A percentile compares a stretch with the other conserved stretches of the same genome.
Conservation (phyloP, 2,797 vertebrate species). For the Megaceryle alcyon region DNA sequence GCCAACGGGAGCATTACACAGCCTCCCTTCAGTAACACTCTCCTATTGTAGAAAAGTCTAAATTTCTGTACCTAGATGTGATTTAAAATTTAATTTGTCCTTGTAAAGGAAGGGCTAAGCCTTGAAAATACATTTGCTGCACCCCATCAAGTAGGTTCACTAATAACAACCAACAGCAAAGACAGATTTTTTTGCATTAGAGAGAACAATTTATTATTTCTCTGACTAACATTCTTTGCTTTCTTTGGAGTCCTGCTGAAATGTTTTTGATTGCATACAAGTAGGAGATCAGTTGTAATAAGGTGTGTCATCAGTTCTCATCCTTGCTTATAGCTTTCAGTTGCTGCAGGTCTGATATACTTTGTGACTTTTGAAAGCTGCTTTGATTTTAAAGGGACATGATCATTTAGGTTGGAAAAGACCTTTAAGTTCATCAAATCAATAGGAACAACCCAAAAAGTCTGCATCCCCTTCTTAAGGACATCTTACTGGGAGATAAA, state of each 20-base stretch:
- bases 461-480: neutral
- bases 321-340: neutral
- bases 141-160: neutral
- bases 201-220: constrained; percentile 55
- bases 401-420: neutral
- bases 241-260: constrained; percentile 31
- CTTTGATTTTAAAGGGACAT: neutral
- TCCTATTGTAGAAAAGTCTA: neutral
- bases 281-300: constrained; percentile 29
- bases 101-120: neutral
- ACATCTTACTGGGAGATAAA: neutral
- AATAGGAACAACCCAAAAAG: neutral
- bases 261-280: constrained; percentile 10
- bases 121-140: constrained; percentile 2
- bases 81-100: neutral
- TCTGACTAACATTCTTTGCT: constrained; percentile 25
- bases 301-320: neutral
- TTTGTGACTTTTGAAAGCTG: neutral
- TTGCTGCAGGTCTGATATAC: neutral
- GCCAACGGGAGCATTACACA: neutral
- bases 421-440: neutral
- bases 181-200: constrained; percentile 17
- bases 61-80: neutral
- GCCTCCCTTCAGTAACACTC: neutral
- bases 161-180: constrained; percentile 17